phyloP scores from a whole-genome alignment of 2,113 vertebrate genomes.

The Xenopus borealis region DNA sequence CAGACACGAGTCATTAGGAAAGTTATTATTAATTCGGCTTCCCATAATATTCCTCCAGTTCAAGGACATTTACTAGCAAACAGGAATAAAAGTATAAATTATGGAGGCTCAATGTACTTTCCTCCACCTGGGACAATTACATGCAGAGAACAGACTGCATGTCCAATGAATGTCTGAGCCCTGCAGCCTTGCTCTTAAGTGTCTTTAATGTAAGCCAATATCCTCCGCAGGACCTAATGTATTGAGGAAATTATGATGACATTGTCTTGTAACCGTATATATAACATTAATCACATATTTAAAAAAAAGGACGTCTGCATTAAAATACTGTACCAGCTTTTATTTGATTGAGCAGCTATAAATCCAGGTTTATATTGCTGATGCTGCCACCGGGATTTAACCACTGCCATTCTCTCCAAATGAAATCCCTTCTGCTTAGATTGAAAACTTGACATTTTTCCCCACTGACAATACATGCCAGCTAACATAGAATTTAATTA shows the following conservation, averaged over 20 bases:
- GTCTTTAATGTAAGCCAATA: not conserved
- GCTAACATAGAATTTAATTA: too few relatives aligned
- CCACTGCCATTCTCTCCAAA: too few relatives aligned
- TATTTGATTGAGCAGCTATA: too few relatives aligned
- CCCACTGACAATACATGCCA: too few relatives aligned
- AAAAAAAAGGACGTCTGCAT: not conserved
- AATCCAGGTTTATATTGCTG: too few relatives aligned
- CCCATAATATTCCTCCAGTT: constrained; percentile 27
- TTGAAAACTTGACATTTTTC: too few relatives aligned
- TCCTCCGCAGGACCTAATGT: not conserved
- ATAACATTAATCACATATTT: not conserved
- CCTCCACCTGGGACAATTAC: constrained; percentile 18
- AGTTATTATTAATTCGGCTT: constrained; percentile 21
- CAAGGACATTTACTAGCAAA: constrained; percentile 33
- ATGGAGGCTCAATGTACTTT: constrained; percentile 10
- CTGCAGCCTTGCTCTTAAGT: not conserved
- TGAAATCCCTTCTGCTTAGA: too few relatives aligned
- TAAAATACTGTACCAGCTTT: not conserved
- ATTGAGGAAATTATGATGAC: not conserved
- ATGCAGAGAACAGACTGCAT: constrained; percentile 17
- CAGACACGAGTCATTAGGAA: constrained; percentile 5
- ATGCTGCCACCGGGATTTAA: too few relatives aligned
- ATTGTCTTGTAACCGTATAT: not conserved
- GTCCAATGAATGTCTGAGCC: constrained; percentile 12
- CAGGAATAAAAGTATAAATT: constrained; percentile 31